These are phyloP conservation scores for Clusia tigrina DNA, from an alignment of 2,888 invertebrate species.

Conservation along the genomic window DNA sequence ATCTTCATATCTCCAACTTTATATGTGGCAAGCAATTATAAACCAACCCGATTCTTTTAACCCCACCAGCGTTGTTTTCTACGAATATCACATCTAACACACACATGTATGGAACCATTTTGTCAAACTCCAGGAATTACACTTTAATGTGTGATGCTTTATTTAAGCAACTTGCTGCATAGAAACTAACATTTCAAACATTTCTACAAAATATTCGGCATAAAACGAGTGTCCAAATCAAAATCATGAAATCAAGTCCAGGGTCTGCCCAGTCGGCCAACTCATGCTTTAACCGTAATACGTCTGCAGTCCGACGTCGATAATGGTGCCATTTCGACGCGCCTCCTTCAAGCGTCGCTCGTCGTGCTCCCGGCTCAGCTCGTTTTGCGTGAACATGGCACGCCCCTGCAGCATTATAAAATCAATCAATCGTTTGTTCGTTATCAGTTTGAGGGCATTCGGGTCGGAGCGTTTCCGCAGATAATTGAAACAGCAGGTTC, in stretches of 20 bases:
- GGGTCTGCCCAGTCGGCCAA: neutral
- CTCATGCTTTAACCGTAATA: slow-evolving; percentile 44
- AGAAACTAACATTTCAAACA: slow-evolving; percentile 51
- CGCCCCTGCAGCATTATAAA: slow-evolving; percentile 58
- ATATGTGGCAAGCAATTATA: too few species aligned
- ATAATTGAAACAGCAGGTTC: slow-evolving; percentile 75
- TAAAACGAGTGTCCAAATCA: neutral
- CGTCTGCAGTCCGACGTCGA: slow-evolving; percentile 45
- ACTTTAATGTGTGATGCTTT: slow-evolving; percentile 42
- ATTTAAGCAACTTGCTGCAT: slow-evolving; percentile 44
- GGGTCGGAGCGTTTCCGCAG: slow-evolving; percentile 68
- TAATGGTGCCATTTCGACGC: slow-evolving; percentile 43
- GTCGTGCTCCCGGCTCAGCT: slow-evolving; percentile 36
- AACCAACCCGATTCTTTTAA: too few species aligned
- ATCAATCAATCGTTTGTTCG: slow-evolving; percentile 57
- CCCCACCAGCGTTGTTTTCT: too few species aligned
- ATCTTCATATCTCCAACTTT: too few species aligned
- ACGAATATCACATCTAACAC: too few species aligned
- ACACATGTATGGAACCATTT: too few species aligned
- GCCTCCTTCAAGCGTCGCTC: slow-evolving; percentile 28
- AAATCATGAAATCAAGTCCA: neutral
- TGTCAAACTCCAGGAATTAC: too few species aligned
- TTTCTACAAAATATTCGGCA: slow-evolving; percentile 13
- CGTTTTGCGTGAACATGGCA: slow-evolving; percentile 53
- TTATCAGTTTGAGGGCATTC: slow-evolving; percentile 50